These are phyloP conservation scores for Megalops cyprinoides DNA, from an alignment of 2,797 vertebrate genomes.

Conservation along the genomic window DNA sequence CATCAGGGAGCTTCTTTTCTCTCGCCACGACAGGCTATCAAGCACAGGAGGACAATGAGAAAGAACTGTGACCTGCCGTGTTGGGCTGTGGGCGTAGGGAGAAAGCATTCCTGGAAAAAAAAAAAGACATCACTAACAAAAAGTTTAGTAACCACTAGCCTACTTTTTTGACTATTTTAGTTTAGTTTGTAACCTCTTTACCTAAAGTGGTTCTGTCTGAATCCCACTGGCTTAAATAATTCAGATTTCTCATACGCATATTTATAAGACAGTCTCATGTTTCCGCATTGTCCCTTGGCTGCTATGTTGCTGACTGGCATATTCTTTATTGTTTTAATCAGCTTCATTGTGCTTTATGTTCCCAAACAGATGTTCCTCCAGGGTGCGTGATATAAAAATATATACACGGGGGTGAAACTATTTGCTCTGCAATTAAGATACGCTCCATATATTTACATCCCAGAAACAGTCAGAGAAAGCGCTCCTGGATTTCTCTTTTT, in stretches of 20 bases:
- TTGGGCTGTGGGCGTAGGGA: neutral
- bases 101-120: neutral
- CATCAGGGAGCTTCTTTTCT: neutral
- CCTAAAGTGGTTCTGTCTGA: neutral
- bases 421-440: neutral
- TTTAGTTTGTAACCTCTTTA: neutral
- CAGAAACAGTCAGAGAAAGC: neutral
- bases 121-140: neutral
- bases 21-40: neutral
- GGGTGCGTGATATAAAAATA: neutral
- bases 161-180: neutral
- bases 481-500: neutral
- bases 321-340: neutral
- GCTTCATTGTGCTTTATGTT: neutral
- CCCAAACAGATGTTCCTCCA: neutral
- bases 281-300: neutral
- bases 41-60: neutral
- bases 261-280: neutral
- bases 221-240: neutral
- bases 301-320: neutral
- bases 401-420: conserved; percentile 12
- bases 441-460: conserved; percentile 3
- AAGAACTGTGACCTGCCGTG: neutral
- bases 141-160: neutral
- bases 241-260: neutral